Evolutionary conservation across 1,140 invertebrate species (phyloP), one percentile per base, ranked within the genome.

Genomic region (Agraylea sexmaculata): DNA sequence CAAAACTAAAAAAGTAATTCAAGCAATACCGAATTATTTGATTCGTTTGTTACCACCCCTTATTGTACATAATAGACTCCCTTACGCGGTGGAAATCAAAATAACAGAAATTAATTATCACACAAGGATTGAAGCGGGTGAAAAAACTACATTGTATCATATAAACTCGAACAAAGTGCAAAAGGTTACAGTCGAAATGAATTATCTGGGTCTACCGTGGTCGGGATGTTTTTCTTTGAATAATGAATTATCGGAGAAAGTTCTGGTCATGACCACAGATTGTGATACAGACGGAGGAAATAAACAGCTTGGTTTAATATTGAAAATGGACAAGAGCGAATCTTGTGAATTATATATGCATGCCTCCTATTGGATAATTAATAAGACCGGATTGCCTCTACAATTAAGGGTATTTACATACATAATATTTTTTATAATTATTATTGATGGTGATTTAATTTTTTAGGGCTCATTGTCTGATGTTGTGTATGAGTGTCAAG

Each of bases 321-420:
- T 84, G 11, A 73, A 77, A 53, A 58, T 81, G 8, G 71, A 74
- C 15, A 64, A 71, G 37, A 63, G 63, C n/a, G 68, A 66, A 40
- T 72, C 70, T 43, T 72, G 72, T 56, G 69, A 78, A 37, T 55
- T 87, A 22, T 73, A 76, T 42, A 60, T 93, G 25, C 83, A 84
- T 55, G 74, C 83, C 10, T 85, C 87, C 2, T 90, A 89, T 60
- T 93, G 89, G 89, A 78, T 92, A 55, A 75, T 91, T 28, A 93
- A 93, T 60, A 89, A 90, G 59, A 88, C 87, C 4, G 78, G 75
- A 15, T 62, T 87, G 44, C 74, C 79, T 12, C 57, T 92, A 37
- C 78, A 83, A 53, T 70, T 87, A 25, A 80, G 81, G 66, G 83
- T 87, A 64, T 65, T 49, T 53, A 15, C 19, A 6, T 45, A 10